Conservation (phyloP, 2,888 invertebrate species). For the Hypselothyrea guttata region DNA sequence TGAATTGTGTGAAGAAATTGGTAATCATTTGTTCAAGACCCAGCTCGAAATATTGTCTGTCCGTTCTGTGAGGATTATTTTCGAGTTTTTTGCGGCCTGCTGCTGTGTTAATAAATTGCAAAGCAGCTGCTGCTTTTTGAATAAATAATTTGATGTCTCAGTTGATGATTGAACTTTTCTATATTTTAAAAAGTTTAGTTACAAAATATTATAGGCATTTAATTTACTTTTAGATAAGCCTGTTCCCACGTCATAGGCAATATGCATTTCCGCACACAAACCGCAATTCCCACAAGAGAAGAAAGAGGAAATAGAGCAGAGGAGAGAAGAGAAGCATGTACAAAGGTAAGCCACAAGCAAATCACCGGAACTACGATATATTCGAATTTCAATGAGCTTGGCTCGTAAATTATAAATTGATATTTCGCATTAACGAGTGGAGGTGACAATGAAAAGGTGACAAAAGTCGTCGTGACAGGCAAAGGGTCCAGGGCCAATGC, state of each 20-base stretch:
- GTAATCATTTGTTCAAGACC: slow-evolving; percentile 66
- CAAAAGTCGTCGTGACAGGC: slow-evolving; percentile 48
- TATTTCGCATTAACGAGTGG: slow-evolving; percentile 69
- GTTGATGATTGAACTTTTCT: too few species aligned
- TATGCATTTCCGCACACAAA: slow-evolving; percentile 60
- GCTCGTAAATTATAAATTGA: slow-evolving; percentile 63
- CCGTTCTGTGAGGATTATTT: slow-evolving; percentile 8
- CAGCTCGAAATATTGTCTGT: not conserved
- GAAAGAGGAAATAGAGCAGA: not conserved
- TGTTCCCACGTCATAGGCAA: slow-evolving; percentile 41
- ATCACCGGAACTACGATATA: slow-evolving; percentile 68
- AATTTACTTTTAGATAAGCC: too few species aligned
- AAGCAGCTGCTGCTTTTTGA: slow-evolving; percentile 8
- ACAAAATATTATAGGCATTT: too few species aligned
- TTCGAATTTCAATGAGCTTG: slow-evolving; percentile 67
- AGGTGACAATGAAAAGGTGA: slow-evolving; percentile 67
- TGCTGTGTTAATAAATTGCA: slow-evolving; percentile 10
- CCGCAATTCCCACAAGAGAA: slow-evolving; percentile 52
- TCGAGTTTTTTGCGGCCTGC: slow-evolving; percentile 10
- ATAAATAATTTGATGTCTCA: too few species aligned
- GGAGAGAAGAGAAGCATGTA: not conserved
- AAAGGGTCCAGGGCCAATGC: slow-evolving; percentile 59
- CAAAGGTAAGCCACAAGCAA: slow-evolving; percentile 35
- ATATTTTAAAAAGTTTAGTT: too few species aligned
- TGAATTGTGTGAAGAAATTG: slow-evolving; percentile 77